These are phyloP conservation scores for Phymanthus crucifer DNA, from an alignment of 92 coral and sea anemone species.

Conservation along the genomic window DNA sequence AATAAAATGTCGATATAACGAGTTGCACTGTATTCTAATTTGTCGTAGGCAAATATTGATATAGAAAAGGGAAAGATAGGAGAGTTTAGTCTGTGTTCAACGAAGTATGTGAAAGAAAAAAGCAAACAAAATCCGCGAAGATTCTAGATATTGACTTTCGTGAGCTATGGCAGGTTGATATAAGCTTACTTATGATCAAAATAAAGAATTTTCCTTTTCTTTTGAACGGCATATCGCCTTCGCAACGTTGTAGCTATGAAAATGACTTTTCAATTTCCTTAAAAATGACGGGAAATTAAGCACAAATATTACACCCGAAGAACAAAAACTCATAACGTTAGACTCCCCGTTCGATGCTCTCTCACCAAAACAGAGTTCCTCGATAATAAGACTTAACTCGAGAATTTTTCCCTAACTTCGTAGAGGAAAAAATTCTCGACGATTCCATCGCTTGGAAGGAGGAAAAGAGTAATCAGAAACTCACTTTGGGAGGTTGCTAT, in stretches of 20 bases:
- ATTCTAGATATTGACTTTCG: neutral
- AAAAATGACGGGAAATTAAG: constrained; percentile 7
- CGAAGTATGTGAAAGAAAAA: neutral
- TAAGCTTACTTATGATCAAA: no score
- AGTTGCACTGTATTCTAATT: neutral
- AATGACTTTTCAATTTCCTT: neutral
- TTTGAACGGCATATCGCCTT: neutral
- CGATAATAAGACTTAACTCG: neutral
- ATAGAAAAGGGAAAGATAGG: neutral
- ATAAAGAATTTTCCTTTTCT: neutral
- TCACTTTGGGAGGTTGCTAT: constrained; percentile 98
- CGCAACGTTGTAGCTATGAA: neutral
- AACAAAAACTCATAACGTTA: neutral
- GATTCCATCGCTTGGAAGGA: neutral
- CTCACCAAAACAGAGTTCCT: neutral
- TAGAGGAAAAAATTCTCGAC: neutral
- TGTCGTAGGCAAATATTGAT: constrained; percentile 8
- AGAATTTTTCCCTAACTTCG: neutral
- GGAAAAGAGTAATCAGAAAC: constrained; percentile 11
- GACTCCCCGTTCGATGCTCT: neutral
- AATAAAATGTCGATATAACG: constrained; percentile 22
- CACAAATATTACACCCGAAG: neutral
- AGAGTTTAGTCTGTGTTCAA: neutral
- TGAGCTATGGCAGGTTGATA: constrained; percentile 9
- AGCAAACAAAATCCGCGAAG: neutral